phyloP scores from a whole-genome alignment of 1,140 invertebrate species.

The Heliconius nattereri region DNA sequence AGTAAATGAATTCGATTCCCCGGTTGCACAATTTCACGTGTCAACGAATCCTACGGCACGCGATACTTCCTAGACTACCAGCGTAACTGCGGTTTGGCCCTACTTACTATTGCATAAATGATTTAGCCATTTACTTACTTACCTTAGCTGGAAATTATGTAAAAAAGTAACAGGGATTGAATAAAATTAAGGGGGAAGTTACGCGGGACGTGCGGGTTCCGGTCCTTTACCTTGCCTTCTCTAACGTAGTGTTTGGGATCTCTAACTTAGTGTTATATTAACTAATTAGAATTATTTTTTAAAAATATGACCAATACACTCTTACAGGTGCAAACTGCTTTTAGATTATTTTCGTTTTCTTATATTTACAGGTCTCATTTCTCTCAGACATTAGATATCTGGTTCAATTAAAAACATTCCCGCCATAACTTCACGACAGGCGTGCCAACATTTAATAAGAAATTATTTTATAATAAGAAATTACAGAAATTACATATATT shows the following conservation, averaged over 20 bases:
- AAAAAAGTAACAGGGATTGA: neutral
- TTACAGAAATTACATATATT: neutral
- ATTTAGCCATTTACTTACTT: neutral
- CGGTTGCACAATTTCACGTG: conserved; percentile 12
- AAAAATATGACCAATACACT: no score
- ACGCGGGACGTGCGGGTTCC: no score
- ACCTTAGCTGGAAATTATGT: neutral
- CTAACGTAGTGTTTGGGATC: no score
- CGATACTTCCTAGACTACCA: conserved; percentile 21
- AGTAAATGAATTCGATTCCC: neutral
- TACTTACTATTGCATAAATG: neutral
- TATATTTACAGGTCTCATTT: neutral
- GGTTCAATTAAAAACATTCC: neutral
- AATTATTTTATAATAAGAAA: neutral
- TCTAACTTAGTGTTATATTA: no score
- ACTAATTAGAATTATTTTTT: no score
- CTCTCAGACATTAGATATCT: neutral
- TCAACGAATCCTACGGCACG: conserved; percentile 18
- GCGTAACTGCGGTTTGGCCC: conserved; percentile 16
- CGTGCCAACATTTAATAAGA: neutral
- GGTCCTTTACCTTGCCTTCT: no score
- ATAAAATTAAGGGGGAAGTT: no score
- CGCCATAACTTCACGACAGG: neutral
- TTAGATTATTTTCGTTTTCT: no score
- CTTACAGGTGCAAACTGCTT: no score